Evolutionary conservation across 2,797 vertebrate species (phyloP), one percentile per base, ranked within the genome.

Genomic region (Alectoris magna): DNA sequence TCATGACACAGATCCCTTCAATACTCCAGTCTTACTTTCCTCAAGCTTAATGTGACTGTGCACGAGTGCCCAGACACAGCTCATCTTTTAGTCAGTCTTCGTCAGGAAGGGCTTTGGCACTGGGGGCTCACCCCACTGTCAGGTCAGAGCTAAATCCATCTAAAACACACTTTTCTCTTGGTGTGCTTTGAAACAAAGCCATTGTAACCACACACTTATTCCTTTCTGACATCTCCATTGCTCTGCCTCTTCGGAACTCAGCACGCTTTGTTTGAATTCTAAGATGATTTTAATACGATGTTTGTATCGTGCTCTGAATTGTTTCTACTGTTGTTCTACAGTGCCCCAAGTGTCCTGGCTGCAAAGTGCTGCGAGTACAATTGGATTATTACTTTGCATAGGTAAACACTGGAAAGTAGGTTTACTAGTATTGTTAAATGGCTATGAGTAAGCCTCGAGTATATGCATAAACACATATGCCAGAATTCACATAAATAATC

Each of bases 331-430:
- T 81, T 95, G 91, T 95, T 96, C 91, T 91, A 44, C 85, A 95
- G 92, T 91, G 96, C 94, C 94, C 66, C 93, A 94, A 95, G 94
- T 93, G 92, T 92, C 93, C 81, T 84, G 77, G 64, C 85, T 95
- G 85, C 58, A 76, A 92, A 95, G 39, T 84, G 80, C 85, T 86
- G 2, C 34, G 56, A 91, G 5, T 72, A 81, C 67, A 76, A 74
- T 53, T 46, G 38, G 71, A 71, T 94, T 90, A 82, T 84, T 76
- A 68, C 62, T 90, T 88, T 86, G 34, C 41, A 58, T 74, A 90
- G 56, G 53, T 53, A 87, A 95, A 91, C 48, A 73, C 29, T 15
- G 34, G 71, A 90, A 93, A 90, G 91, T 10, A 69, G 31, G 26
- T 76, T 96, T 73, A 73, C 27, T 63, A n/a, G 38, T 58, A 19